Conservation (phyloP, 2,888 invertebrate species). For the Hofmannophila pseudospretella region DNA sequence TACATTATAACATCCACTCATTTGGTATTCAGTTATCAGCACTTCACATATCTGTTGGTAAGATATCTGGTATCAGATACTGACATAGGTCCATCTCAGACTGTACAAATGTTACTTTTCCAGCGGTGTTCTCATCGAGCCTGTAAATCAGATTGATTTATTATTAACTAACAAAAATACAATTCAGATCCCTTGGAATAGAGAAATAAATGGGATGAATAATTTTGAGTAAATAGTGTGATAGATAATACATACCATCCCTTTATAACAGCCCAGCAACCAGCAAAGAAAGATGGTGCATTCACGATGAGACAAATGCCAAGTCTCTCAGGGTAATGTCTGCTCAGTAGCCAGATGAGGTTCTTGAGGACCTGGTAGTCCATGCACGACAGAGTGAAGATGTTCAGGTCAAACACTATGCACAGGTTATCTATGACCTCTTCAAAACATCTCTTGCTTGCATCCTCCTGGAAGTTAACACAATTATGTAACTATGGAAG, state of each 20-base stretch:
- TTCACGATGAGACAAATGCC: constrained; percentile 87
- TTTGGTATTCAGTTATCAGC: neutral
- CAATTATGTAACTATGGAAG: too few relatives aligned
- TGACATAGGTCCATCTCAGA: constrained; percentile 84
- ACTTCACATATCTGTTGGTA: constrained; percentile 81
- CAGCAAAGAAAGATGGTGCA: constrained; percentile 84
- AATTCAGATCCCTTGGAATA: too few relatives aligned
- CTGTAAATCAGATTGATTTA: constrained; percentile 64
- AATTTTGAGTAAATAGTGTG: neutral
- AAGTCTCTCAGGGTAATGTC: constrained; percentile 87
- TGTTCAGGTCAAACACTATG: constrained; percentile 87
- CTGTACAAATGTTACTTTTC: constrained; percentile 85
- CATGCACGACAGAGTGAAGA: constrained; percentile 86
- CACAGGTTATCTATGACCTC: constrained; percentile 88
- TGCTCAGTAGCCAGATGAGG: constrained; percentile 85
- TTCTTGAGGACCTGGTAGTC: constrained; percentile 89
- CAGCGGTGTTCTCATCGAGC: constrained; percentile 87
- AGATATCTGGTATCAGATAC: constrained; percentile 86
- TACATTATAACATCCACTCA: neutral
- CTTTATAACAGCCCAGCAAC: constrained; percentile 87
- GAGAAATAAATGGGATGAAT: too few relatives aligned
- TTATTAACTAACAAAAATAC: too few relatives aligned
- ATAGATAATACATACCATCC: constrained; percentile 77
- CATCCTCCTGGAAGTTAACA: constrained; percentile 80
- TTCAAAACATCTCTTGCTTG: constrained; percentile 87